Conservation (phyloP, 1,140 invertebrate species). For the Drosophila carrolli region DNA sequence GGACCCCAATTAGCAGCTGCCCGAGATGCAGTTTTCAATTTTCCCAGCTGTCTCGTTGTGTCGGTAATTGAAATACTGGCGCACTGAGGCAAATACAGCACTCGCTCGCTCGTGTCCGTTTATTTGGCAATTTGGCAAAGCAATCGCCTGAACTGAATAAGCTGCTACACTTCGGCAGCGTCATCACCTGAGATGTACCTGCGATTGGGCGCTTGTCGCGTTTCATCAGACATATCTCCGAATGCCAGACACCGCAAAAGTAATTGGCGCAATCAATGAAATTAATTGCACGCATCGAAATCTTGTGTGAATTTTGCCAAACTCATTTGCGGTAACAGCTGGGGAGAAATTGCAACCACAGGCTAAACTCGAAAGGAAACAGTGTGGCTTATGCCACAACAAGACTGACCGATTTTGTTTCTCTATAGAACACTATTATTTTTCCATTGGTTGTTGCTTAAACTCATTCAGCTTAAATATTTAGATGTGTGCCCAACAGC, state of each 20-base stretch:
- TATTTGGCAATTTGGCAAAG: conserved; percentile 69
- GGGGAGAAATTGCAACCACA: not conserved
- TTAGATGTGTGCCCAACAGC: not conserved
- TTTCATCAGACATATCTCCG: conserved; percentile 8
- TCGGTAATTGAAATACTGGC: conserved; percentile 35
- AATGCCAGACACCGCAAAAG: conserved; percentile 31
- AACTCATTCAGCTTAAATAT: conserved; percentile 2
- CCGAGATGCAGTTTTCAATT: conserved; percentile 33
- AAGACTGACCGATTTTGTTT: not conserved
- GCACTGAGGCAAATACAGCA: conserved; percentile 50
- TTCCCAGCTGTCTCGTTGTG: conserved; percentile 23
- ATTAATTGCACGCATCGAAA: conserved; percentile 57
- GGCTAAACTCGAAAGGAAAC: not conserved
- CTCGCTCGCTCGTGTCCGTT: conserved; percentile 35
- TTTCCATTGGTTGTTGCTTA: not conserved
- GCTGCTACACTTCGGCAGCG: conserved; percentile 31
- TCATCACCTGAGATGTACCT: conserved; percentile 21
- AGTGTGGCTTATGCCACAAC: not conserved
- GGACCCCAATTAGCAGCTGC: conserved; percentile 38
- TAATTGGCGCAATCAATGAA: conserved; percentile 62
- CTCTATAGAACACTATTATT: not conserved
- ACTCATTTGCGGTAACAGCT: conserved; percentile 39
- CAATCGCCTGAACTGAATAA: conserved; percentile 60
- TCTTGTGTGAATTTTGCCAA: conserved; percentile 51
- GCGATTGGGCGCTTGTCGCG: conserved; percentile 6